phyloP scores from a whole-genome alignment of 2,888 invertebrate genomes.

The Abrostola triplasia region DNA sequence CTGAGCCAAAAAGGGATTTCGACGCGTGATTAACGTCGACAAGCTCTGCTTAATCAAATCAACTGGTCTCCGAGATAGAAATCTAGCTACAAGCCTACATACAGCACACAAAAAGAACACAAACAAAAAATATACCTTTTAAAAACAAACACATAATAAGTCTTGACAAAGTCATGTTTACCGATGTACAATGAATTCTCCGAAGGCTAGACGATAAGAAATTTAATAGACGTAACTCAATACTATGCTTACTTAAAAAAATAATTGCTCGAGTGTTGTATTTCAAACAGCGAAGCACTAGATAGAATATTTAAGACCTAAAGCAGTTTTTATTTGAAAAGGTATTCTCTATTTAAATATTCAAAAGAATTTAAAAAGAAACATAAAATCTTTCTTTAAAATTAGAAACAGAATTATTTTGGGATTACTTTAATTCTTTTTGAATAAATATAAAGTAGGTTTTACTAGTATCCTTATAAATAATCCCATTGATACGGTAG shows the following conservation, averaged over 20 bases:
- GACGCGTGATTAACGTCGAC: no score
- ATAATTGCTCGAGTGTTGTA: constrained; percentile 18
- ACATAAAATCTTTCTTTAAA: not conserved
- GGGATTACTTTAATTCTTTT: no score
- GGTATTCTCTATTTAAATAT: not conserved
- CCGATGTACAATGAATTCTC: not conserved
- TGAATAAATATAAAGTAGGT: no score
- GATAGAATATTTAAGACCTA: not conserved
- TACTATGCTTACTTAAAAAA: constrained; percentile 10
- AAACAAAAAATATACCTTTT: constrained; percentile 22
- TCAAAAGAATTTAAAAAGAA: not conserved
- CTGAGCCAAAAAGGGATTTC: no score
- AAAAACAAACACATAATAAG: constrained; percentile 17
- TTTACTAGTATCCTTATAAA: no score
- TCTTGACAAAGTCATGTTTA: constrained; percentile 25
- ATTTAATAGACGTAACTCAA: constrained; percentile 19
- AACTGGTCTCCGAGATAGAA: no score
- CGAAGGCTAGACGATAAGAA: constrained; percentile 28
- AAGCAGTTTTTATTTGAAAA: constrained; percentile 12
- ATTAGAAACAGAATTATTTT: not conserved
- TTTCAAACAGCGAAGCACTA: not conserved
- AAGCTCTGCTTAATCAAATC: no score
- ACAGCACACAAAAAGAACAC: no score
- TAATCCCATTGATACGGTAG: no score
- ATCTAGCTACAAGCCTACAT: no score